Conservation (phyloP, 92 coral and sea anemone genomes). For the Plumapathes pennacea region DNA sequence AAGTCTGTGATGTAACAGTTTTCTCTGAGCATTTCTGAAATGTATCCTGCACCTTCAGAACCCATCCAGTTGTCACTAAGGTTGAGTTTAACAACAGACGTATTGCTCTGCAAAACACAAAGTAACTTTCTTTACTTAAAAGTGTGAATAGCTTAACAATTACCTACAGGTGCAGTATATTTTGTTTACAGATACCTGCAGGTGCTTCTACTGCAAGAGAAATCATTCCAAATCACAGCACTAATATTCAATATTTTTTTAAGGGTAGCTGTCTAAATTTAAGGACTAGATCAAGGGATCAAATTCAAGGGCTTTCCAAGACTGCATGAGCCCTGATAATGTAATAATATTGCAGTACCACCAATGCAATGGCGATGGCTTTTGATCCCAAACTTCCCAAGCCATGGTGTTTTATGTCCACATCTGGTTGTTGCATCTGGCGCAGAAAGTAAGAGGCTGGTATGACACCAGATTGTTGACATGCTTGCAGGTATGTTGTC, state of each 20-base stretch:
- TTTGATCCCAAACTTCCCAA: conserved; percentile 93
- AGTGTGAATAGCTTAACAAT: no score
- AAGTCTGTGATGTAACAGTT: conserved; percentile 93
- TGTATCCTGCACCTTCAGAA: conserved; percentile 87
- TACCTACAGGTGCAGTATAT: no score
- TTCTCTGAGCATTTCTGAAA: conserved; percentile 97
- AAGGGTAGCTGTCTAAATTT: no score
- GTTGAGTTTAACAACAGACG: conserved; percentile 85
- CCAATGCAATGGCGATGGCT: conserved; percentile 91
- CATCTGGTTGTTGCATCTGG: conserved; percentile 75
- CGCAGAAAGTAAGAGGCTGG: conserved; percentile 95
- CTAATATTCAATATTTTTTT: background rate
- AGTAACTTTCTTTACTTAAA: no score
- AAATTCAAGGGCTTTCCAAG: no score
- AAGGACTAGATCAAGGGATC: no score
- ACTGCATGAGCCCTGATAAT: no score
- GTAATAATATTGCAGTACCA: conserved; percentile 55
- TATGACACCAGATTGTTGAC: conserved; percentile 79
- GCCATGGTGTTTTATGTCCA: conserved; percentile 98
- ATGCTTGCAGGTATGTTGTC: conserved; percentile 92
- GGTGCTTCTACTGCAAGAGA: no score
- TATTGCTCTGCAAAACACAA: conserved; percentile 65
- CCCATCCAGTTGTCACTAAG: conserved; percentile 92
- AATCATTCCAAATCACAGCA: no score
- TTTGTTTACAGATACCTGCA: no score